Evolutionary conservation across 2,113 vertebrate genomes (phyloP), one percentile per base, ranked within the genome.

Genomic region (Gymnarchus niloticus): DNA sequence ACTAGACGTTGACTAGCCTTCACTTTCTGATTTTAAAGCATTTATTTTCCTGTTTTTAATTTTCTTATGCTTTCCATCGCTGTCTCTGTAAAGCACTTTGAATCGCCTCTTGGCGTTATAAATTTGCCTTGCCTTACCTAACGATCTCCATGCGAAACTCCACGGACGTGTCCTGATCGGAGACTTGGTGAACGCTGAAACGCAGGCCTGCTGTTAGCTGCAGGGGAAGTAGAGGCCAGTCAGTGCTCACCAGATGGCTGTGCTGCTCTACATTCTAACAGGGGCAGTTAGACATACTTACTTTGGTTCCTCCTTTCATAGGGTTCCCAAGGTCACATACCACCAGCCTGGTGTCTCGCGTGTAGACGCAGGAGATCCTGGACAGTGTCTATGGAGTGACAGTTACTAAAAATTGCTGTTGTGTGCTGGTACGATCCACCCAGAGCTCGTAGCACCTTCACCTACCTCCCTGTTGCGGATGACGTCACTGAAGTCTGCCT

Each of bases 311-410:
- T 52, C 92, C 95, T 87, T 96, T 96, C 96, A 96, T 96, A 14
- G 96, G 96, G 87, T 96, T 96, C 88, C 96, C 96, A 85, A 96
- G 93, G 87, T 96, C 96, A 92, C 96, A 96, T 4, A 96, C 95
- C 0, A 96, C 96, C 88, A 94, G 87, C 23, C 93, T 93, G 41
- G 94, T 96, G 88, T 96, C 95, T 37, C 91, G 95, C 90, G 95
- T 96, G 89, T 96, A 96, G 0, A 95, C 94, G 91, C 96, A 96
- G 0, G 96, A 96, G 46, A 96, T 89, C 84, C 95, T 95, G 56
- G 95, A 91, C 69, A 95, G 91, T 61, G 92, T 90, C 95, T 96
- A 89, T 49, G 21, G 33, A 46, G 51, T 46, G 69, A 28, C 14
- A 85, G 48, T n/a, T 37, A n/a, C 8, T n/a, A 37, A 61, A 14